Conservation (phyloP, 2,888 invertebrate species). For the Mesoligia furuncula region DNA sequence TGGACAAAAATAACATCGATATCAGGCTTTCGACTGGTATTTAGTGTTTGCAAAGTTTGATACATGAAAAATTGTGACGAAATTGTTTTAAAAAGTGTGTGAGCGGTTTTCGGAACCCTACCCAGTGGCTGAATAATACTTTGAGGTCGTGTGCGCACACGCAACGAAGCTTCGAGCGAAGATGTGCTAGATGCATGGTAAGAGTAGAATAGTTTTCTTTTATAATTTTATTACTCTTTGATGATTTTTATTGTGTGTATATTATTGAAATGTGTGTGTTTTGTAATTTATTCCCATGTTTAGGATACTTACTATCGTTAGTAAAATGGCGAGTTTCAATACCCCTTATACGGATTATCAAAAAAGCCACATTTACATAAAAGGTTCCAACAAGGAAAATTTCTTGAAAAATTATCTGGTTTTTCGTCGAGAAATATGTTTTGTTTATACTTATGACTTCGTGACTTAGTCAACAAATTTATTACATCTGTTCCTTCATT, state of each 20-base stretch:
- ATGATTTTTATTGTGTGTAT: conserved; percentile 29
- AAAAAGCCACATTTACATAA: background rate
- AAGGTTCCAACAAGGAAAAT: background rate
- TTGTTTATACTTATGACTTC: background rate
- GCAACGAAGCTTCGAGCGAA: conserved; percentile 74
- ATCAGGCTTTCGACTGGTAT: conserved; percentile 15
- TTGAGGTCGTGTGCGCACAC: conserved; percentile 89
- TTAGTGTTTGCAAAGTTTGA: background rate
- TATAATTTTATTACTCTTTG: conserved; percentile 28
- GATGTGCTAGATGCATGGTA: conserved; percentile 80
- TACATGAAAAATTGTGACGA: background rate
- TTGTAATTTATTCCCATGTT: background rate
- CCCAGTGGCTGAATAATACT: conserved; percentile 99
- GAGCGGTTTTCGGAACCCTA: conserved; percentile 76
- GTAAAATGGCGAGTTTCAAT: background rate
- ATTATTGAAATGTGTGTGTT: conserved; percentile 4
- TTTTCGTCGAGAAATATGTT: background rate
- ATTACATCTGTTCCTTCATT: conserved; percentile 18
- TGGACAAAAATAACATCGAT: background rate
- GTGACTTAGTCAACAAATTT: background rate
- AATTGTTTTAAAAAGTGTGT: conserved; percentile 58
- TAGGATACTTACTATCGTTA: background rate
- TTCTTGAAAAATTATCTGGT: background rate
- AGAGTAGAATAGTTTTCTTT: conserved; percentile 75
- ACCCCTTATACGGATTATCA: background rate